A percentile compares a stretch with the other conserved stretches of the same genome.
phyloP scores from a whole-genome alignment of 2,797 vertebrate species.

The Pelodytes ibericus region DNA sequence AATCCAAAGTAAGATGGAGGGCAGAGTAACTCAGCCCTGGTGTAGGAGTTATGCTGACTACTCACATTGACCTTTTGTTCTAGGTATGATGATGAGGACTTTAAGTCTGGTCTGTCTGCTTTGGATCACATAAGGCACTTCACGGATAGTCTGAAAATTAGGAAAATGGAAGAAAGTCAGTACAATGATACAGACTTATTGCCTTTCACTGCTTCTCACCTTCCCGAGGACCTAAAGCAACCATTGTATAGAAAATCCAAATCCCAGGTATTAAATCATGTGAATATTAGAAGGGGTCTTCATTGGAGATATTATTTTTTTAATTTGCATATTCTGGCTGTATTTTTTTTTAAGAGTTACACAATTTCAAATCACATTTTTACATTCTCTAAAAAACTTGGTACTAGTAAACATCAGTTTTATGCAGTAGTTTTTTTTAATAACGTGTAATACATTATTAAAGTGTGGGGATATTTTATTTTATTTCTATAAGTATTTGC shows the following conservation, averaged over 20 bases:
- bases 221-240: constrained; percentile 90
- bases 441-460: too few relatives aligned
- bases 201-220: constrained; percentile 82
- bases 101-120: constrained; percentile 88
- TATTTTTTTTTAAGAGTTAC: too few relatives aligned
- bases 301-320: too few relatives aligned
- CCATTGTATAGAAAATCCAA: constrained; percentile 97
- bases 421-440: too few relatives aligned
- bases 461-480: too few relatives aligned
- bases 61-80: constrained; percentile 47
- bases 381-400: too few relatives aligned
- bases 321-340: too few relatives aligned
- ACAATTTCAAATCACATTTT: too few relatives aligned
- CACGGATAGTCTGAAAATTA: constrained; percentile 88
- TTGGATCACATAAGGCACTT: constrained; percentile 96
- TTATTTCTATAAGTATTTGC: too few relatives aligned
- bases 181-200: constrained; percentile 84
- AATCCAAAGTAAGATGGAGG: too few relatives aligned
- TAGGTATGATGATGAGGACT: constrained; percentile 86
- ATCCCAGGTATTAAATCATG: constrained; percentile 98
- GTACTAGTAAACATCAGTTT: too few relatives aligned
- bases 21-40: neutral
- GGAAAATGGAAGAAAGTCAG: constrained; percentile 91
- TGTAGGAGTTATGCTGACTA: neutral
- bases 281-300: too few relatives aligned